phyloP scores from a whole-genome alignment of 2,113 vertebrate species.

The Cebus imitator region DNA sequence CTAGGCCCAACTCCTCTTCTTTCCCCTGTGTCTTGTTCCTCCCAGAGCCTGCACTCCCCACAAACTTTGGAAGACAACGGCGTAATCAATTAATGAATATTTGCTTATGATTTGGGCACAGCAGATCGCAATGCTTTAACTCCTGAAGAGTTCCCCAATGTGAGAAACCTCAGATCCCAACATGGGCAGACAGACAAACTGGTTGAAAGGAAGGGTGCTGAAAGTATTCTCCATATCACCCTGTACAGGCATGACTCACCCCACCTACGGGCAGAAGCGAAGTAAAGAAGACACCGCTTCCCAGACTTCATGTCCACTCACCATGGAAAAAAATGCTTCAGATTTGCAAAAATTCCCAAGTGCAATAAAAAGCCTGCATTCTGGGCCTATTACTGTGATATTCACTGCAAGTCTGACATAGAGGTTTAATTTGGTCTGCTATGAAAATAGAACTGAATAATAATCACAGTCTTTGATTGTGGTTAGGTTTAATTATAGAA shows the following conservation, averaged over 20 bases:
- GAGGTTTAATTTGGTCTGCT: conserved; percentile 25
- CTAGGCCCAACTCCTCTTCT: background rate
- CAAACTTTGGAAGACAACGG: background rate
- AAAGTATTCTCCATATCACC: background rate
- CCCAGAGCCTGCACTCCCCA: background rate
- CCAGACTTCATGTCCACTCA: background rate
- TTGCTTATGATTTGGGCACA: background rate
- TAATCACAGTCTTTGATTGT: conserved; percentile 43
- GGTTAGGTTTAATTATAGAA: conserved; percentile 62
- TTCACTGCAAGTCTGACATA: background rate
- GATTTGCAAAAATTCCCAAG: conserved; percentile 6
- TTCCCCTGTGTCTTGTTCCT: background rate
- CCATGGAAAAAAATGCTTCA: background rate
- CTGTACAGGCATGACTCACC: background rate
- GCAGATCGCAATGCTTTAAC: conserved; percentile 3
- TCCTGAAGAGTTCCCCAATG: background rate
- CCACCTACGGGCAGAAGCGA: background rate
- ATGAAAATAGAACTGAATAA: conserved; percentile 35
- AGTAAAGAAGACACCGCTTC: background rate
- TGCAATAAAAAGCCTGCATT: background rate
- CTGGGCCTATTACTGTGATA: background rate
- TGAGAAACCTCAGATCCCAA: background rate
- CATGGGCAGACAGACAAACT: background rate
- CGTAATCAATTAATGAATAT: background rate
- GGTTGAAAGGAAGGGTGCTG: background rate